Base-by-base conservation (phyloP, 2,797 vertebrate species). In the Diplodus sargus region DNA sequence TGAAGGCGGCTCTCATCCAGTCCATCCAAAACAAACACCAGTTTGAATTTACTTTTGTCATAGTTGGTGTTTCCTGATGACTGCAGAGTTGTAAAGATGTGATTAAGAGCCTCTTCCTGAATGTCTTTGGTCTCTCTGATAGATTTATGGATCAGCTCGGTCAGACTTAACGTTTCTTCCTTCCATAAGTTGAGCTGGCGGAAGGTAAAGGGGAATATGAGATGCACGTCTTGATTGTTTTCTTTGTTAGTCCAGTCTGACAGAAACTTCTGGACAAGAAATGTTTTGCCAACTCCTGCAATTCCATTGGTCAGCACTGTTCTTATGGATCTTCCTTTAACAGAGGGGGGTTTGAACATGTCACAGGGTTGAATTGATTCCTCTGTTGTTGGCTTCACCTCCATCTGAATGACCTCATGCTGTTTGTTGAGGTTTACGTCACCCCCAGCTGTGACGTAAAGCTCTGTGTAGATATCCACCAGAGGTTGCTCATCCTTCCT, bases 401-500 rank as follows among this genome's bases (percentile, higher is more conserved):
- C 77, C 2, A 80, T 60, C 42, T 20, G 59, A 6, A 3, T 47
- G 34, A 34, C 34, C 34, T 34, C 34, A 34, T 34, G 34, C 34
- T 34, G 34, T 34, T 34, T 34, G 34, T 34, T 34, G 62, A 83
- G 62, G 42, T 70, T 43, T 1, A 61, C 4, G 2, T 57, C 49
- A 12, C 20, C 20, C 2, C 71, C 63, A 0, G 67, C 51, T 1
- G 76, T 63, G 22, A 83, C 2, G 54, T 70, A 57, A 22, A 83
- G 66, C 14, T 83, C 70, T 2, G 70, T 78, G 60, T 83, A 83
- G 51, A 83, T 61, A 22, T 83, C 76, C 3, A 16, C 57, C 63
- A 83, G 39, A 59, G n/a, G 52, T 13, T 52, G n/a, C n/a, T n/a
- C n/a, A n/a, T n/a, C 28, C 56, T 12, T 73, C 47, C 4, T 61